Percentiles rank a stretch among this genome's conserved stretches.
Evolutionary conservation across 2,113 vertebrate genomes (phyloP).

Genomic region (Neolamprologus falcicula): DNA sequence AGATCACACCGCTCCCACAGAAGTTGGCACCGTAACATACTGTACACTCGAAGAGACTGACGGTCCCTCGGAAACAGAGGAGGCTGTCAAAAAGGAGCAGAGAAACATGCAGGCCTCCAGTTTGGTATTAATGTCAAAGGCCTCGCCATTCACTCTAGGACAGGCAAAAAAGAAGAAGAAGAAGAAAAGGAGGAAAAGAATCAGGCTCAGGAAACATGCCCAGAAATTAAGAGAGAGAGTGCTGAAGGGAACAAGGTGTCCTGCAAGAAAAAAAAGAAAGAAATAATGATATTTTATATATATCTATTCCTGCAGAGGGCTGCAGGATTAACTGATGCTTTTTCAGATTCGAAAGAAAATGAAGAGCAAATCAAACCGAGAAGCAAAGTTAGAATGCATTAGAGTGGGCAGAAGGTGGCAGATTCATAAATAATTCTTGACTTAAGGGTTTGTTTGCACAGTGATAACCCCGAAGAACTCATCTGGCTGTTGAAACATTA

Average conservation of each 20-base stretch:
- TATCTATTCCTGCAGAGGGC: background rate
- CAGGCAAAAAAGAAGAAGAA: slow-evolving; percentile 33
- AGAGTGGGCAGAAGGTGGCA: background rate
- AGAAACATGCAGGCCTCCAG: slow-evolving; percentile 64
- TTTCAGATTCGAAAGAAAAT: slow-evolving; percentile 3
- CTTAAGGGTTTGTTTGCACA: slow-evolving; percentile 28
- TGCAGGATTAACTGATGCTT: background rate
- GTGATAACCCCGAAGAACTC: slow-evolving; percentile 15
- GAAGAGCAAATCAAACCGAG: slow-evolving; percentile 10
- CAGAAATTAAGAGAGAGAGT: slow-evolving; percentile 6
- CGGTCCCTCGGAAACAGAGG: slow-evolving; percentile 46
- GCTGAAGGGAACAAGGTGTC: background rate
- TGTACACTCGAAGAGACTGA: slow-evolving; percentile 58
- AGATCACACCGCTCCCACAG: slow-evolving; percentile 53
- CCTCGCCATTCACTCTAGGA: slow-evolving; percentile 58
- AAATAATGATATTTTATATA: no score
- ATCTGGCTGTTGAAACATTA: slow-evolving; percentile 3
- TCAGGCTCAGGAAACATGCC: slow-evolving; percentile 59
- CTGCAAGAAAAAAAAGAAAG: background rate
- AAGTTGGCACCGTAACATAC: slow-evolving; percentile 68
- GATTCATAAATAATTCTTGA: slow-evolving; percentile 41
- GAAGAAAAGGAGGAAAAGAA: background rate
- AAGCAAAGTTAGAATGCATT: background rate
- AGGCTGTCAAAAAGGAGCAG: slow-evolving; percentile 42
- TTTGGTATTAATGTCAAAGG: slow-evolving; percentile 64